Base-by-base conservation (phyloP, 2,113 vertebrate species). In the Rhegmatorhina hoffmannsi region DNA sequence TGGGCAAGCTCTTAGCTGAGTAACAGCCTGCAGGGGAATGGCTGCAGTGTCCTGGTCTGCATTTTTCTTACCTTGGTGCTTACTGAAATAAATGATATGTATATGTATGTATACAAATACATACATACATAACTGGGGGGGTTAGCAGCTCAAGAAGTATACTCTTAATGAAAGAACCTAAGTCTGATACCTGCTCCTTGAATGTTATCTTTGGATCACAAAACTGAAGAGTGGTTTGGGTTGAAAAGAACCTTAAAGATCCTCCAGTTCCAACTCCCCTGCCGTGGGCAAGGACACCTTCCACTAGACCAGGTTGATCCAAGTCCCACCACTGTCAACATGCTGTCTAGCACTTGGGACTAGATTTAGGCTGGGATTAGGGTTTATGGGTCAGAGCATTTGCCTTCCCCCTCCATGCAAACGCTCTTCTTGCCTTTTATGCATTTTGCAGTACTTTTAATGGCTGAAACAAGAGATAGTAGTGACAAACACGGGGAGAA, bases 71-170 rank as follows among this genome's bases (percentile, higher is more conserved):
- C 11, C 23, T 56, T n/a, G 28, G 10, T 15, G 16, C 19, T 79
- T 33, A 5, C 44, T 68, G 58, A 53, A 36, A 47, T 8, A 7
- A 11, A 33, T 6, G 5, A 4, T 14, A 18, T 29, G 7, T 29
- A 7, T 12, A n/a, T 23, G 9, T 21, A 8, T 31, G 17, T 17
- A 19, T 58, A 23, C 24, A 38, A 53, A 28, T 12, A 26, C 2
- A 4, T 18, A 3, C 6, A 2, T 20, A 5, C 6, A 2, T 24
- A 0, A 10, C 1, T 20, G 17, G n/a, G 9, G 36, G 11, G 50
- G 33, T 60, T 44, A 44, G 11, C 75, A 63, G 29, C 14, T 11
- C 38, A 36, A 59, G 5, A 84, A 55, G 29, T 7, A 12, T 24
- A 2, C 20, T 50, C 13, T 11, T 36, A 24, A 1, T 40, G 11